Percentiles rank a stretch among this genome's conserved stretches.
Conservation (phyloP, 92 coral and sea anemone species). For the Parazoanthus swiftii region DNA sequence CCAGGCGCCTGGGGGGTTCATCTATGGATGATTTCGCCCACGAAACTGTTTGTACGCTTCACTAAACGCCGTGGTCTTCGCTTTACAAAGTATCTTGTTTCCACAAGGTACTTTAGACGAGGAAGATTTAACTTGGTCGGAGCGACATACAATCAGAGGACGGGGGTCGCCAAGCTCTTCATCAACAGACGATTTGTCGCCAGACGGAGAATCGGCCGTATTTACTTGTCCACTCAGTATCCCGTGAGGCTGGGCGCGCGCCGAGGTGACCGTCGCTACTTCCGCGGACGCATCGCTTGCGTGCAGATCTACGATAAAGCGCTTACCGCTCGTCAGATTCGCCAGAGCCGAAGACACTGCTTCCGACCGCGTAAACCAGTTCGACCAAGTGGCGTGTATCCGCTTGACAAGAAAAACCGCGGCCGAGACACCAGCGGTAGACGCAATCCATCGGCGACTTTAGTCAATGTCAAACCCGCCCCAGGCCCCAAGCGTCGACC, state of each 20-base stretch:
- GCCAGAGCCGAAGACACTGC: not conserved
- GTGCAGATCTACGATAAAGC: slow-evolving; percentile 18
- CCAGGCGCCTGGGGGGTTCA: slow-evolving; percentile 31
- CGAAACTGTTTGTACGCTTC: slow-evolving; percentile 16
- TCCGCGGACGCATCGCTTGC: slow-evolving; percentile 30
- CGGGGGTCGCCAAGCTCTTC: slow-evolving; percentile 29
- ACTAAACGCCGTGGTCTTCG: slow-evolving; percentile 27
- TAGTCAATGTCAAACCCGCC: slow-evolving; percentile 10
- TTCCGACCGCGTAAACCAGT: slow-evolving; percentile 15
- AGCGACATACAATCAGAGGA: slow-evolving; percentile 20
- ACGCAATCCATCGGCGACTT: slow-evolving; percentile 12
- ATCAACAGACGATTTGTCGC: slow-evolving; percentile 28
- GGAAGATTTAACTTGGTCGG: slow-evolving; percentile 24
- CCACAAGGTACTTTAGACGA: slow-evolving; percentile 14
- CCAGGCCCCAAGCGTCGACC: slow-evolving; percentile 16
- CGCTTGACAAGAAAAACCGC: slow-evolving; percentile 15
- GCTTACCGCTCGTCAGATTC: slow-evolving; percentile 11
- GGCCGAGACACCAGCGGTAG: slow-evolving; percentile 24
- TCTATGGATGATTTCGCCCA: slow-evolving; percentile 8
- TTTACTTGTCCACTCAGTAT: slow-evolving; percentile 10
- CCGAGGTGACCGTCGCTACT: slow-evolving; percentile 14
- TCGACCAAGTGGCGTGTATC: slow-evolving; percentile 36
- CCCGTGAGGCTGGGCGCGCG: slow-evolving; percentile 36
- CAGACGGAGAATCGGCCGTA: not conserved
- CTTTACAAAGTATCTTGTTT: not conserved